Evolutionary conservation across 2,888 invertebrate genomes (phyloP), one percentile per base, ranked within the genome.

Genomic region (Notocelia uddmanniana): DNA sequence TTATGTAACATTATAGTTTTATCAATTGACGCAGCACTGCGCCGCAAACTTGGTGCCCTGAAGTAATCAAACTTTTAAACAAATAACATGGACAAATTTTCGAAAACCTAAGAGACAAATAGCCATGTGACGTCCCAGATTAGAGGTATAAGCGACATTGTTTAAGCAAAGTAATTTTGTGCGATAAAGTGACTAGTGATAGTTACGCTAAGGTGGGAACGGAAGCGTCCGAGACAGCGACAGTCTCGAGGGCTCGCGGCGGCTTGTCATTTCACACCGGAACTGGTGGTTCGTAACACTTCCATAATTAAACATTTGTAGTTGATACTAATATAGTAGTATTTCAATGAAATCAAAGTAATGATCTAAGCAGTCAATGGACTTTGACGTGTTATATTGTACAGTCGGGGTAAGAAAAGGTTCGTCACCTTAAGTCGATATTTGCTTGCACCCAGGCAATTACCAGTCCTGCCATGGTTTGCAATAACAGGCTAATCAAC

Each of bases 301-400:
- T 92, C 90, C 88, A 85, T 89, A 89, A 88, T 91, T 92, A 91
- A 71, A 67, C 15, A 92, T 92, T 92, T 90, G 89, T 92, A 91
- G 90, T 89, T 89, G 84, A 82, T 89, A 89, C 88, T 91, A 89
- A 89, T 89, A 85, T 83, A 79, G 86, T 89, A 89, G 86, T 82
- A 84, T 88, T 88, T 88, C 79, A 86, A 88, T 85, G 81, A 82
- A 85, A 85, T 86, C 85, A 83, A 87, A 90, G 89, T 87, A 85
- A 85, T 85, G 81, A 85, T 85, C 18, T 89, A 89, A 86, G 85
- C 85, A 90, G 90, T 89, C 87, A 85, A 88, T 85, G 83, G 80
- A 91, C 89, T 85, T 88, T 86, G 87, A 89, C 87, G 84, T 90
- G 88, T 90, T 86, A 83, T 80, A 78, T 75, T 82, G 83, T 83